Evolutionary conservation across 2,797 vertebrate species (phyloP).

Genomic region (Diplodus sargus): DNA sequence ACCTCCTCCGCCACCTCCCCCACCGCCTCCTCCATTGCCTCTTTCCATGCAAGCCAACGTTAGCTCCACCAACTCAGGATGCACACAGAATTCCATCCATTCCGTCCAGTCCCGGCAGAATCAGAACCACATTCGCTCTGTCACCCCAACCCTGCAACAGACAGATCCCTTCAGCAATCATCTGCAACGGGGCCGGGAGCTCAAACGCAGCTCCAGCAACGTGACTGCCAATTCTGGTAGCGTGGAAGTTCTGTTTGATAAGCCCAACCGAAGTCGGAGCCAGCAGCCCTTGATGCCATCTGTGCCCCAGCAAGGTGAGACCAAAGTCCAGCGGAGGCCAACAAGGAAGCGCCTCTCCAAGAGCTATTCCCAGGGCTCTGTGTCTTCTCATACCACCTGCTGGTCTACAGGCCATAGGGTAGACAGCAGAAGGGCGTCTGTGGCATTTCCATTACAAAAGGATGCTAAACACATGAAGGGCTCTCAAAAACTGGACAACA

Average conservation of each 20-base stretch:
- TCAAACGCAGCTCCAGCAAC: constrained; percentile 89
- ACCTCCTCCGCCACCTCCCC: constrained; percentile 86
- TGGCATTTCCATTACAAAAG: constrained; percentile 86
- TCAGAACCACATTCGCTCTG: constrained; percentile 87
- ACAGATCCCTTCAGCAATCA: constrained; percentile 84
- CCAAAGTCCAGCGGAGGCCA: constrained; percentile 85
- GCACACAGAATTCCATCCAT: constrained; percentile 87
- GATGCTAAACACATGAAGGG: constrained; percentile 89
- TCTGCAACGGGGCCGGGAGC: constrained; percentile 87
- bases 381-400: constrained; percentile 84
- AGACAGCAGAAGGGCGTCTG: constrained; percentile 83
- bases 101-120: constrained; percentile 83
- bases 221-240: constrained; percentile 84
- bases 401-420: constrained; percentile 83
- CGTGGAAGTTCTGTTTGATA: constrained; percentile 87
- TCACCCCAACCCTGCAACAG: constrained; percentile 80
- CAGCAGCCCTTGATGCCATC: constrained; percentile 82
- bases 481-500: constrained; percentile 89
- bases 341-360: constrained; percentile 93
- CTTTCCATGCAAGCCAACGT: constrained; percentile 64
- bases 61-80: constrained; percentile 87
- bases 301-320: constrained; percentile 78
- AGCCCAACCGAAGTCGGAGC: constrained; percentile 80
- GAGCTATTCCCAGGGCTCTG: constrained; percentile 93
- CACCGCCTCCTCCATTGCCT: constrained; percentile 76